Base-by-base conservation (phyloP, 2,797 vertebrate genomes). In the Catharus ustulatus region DNA sequence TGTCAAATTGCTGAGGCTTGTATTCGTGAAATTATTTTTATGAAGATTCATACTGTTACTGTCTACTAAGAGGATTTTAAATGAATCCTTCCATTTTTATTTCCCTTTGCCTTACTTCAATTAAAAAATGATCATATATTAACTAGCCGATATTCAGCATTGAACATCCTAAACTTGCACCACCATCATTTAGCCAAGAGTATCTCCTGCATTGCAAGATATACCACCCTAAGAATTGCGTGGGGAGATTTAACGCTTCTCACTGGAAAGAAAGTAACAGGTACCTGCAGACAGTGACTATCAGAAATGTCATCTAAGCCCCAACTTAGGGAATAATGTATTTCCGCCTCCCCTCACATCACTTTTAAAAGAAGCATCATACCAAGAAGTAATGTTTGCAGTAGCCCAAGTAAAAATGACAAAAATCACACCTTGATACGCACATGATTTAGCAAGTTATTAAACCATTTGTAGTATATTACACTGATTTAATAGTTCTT, bases 201-300 rank as follows among this genome's bases (percentile, higher is more conserved):
- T 36, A 90, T 3, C 15, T 55, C 38, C 64, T 6, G 16, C 3
- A 5, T 14, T 43, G 20, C 8, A 48, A 76, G 42, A n/a, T 38
- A 27, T 1, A 43, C 5, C 34, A 63, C 19, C 4, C 2, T 51
- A 32, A 21, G 5, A 38, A 8, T 4, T 9, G 6, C 13, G 15
- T 12, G 5, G 62, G 6, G 7, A 62, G 32, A 42, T 43, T 62
- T 80, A 45, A 84, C 27, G 48, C 3, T 8, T 40, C 10, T 14
- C 48, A 74, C 9, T 15, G 13, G 22, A 71, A 84, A 90, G 87
- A 54, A 2, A 46, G 32, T 4, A 93, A 29, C 13, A 63, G 17
- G 12, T 42, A 59, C 24, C 24, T 40, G 27, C 36, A 9, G 4
- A 55, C 16, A 69, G 11, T 5, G 10, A 23, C n/a, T 57, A 49